Base-by-base conservation (phyloP, 2,113 vertebrate genomes). In the Natator depressus region DNA sequence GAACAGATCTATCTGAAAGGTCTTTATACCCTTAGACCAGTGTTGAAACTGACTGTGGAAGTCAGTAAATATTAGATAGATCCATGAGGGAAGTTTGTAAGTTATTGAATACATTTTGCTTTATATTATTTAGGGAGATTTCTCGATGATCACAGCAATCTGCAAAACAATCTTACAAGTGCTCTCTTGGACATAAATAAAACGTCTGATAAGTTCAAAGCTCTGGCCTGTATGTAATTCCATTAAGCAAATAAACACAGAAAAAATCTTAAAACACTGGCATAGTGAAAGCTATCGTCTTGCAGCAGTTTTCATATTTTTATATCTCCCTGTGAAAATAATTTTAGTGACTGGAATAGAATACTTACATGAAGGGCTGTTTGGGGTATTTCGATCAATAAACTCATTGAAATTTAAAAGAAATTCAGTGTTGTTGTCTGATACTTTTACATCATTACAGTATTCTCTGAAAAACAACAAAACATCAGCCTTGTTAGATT, bases 391-490 rank as follows among this genome's bases (percentile, higher is more conserved):
- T 95, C 98, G 98, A 91, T 99, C 99, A 95, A 99, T 99, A 98
- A 99, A 99, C 86, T 99, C 98, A 98, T 98, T 99, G 97, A 99
- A 99, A 97, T 99, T 99, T 93, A 99, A 97, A 89, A 99, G 99
- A 98, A 99, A 99, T 97, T 99, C 99, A 27, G 99, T 99, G 97
- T 99, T 99, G 98, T 99, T 99, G 93, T 98, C 98, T 57, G 99
- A 99, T 95, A 98, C 94, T 97, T 99, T 99, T 97, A 99, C 98
- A 78, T 99, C 99, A 85, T 94, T 99, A 98, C 99, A 99, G 96
- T 99, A 99, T 90, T 99, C 99, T 98, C 99, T 99, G 98, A 88
- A 98, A 98, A 98, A 98, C 54, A 92, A 69, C 0, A 91, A 82
- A 93, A 84, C 5, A 50, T 47, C 8, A 51, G 29, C 42, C 11